Percentiles rank a stretch among this genome's conserved stretches.
These are phyloP conservation scores for Drosophila lacicola DNA, from an alignment of 2,888 invertebrate species.

Conservation along the genomic window DNA sequence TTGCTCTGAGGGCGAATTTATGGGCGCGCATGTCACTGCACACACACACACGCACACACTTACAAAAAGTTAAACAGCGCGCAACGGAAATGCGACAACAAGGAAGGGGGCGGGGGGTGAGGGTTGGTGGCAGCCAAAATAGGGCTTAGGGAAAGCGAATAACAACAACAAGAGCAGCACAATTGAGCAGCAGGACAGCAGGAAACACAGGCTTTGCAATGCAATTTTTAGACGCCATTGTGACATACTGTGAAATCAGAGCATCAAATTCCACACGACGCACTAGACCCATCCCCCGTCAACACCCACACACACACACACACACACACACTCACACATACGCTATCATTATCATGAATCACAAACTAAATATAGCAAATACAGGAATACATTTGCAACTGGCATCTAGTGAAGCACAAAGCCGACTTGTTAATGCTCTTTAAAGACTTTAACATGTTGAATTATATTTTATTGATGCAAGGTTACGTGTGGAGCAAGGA, in stretches of 20 bases:
- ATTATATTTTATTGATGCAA: too few species aligned
- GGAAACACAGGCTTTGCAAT: constrained; percentile 62
- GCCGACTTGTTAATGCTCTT: constrained; percentile 12
- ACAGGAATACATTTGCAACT: constrained; percentile 10
- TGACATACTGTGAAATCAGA: constrained; percentile 64
- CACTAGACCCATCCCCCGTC: constrained; percentile 14
- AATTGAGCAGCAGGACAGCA: constrained; percentile 52
- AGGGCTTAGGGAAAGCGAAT: neutral
- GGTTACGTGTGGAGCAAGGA: too few species aligned
- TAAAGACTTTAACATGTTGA: too few species aligned
- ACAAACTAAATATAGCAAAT: constrained; percentile 57
- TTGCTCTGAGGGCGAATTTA: constrained; percentile 67
- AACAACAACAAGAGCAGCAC: neutral
- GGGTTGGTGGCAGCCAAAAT: neutral
- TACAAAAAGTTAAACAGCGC: constrained; percentile 79
- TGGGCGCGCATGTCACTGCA: constrained; percentile 77
- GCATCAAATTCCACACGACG: constrained; percentile 43
- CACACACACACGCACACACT: constrained; percentile 39
- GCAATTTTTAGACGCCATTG: constrained; percentile 55
- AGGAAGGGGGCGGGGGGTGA: neutral
- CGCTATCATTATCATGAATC: constrained; percentile 68
- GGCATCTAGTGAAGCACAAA: neutral
- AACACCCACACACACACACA: constrained; percentile 9
- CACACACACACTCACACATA: constrained; percentile 11
- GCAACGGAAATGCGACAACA: constrained; percentile 76